phyloP scores from a whole-genome alignment of 2,888 invertebrate species.

The Apotomis capreana region DNA sequence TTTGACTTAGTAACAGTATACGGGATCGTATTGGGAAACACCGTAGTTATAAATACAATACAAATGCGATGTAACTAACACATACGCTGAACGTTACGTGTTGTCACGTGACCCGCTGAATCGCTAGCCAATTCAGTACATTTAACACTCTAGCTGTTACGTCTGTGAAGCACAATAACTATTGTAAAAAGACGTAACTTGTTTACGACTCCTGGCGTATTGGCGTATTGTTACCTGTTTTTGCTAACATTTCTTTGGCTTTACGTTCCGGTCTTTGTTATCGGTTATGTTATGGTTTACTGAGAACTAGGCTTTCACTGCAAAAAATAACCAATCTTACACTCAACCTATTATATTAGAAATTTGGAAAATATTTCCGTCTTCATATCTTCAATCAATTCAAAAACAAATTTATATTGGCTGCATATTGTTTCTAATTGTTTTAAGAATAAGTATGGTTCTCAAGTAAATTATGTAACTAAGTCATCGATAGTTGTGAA shows the following conservation, averaged over 20 bases:
- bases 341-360: too few relatives aligned
- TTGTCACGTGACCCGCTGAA: slow-evolving; percentile 41
- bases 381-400: too few relatives aligned
- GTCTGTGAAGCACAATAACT: slow-evolving; percentile 12
- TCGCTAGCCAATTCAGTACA: slow-evolving; percentile 4
- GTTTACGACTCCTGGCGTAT: not conserved
- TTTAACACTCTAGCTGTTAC: slow-evolving; percentile 20
- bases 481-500: too few relatives aligned
- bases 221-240: not conserved
- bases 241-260: not conserved
- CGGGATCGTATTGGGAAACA: slow-evolving; percentile 49
- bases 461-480: too few relatives aligned
- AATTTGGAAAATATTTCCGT: too few relatives aligned
- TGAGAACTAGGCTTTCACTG: too few relatives aligned
- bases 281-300: not conserved
- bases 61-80: slow-evolving; percentile 42
- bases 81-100: slow-evolving; percentile 38
- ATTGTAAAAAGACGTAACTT: slow-evolving; percentile 19
- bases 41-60: slow-evolving; percentile 42
- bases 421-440: too few relatives aligned
- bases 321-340: too few relatives aligned
- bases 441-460: too few relatives aligned
- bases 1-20: slow-evolving; percentile 19
- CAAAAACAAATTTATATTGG: too few relatives aligned
- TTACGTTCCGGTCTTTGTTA: not conserved